Percentiles rank a stretch among this genome's conserved stretches.
phyloP scores from a whole-genome alignment of 2,113 vertebrate species.

The Atlantisia rogersi region DNA sequence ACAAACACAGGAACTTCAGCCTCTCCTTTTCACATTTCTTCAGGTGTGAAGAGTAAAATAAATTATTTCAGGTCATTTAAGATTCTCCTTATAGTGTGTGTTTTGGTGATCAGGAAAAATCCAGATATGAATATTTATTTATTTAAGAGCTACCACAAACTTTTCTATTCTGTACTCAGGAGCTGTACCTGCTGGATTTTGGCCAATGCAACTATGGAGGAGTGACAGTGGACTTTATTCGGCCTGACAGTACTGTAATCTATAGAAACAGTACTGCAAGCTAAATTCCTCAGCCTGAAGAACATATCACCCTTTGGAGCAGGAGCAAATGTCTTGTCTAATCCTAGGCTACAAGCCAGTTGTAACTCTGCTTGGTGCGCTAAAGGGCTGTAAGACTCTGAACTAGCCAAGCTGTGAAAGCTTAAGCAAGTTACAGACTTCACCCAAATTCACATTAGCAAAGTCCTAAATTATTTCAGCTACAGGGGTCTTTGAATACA shows the following conservation, averaged over 20 bases:
- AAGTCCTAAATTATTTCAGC: background rate
- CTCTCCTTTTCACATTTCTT: too few relatives aligned
- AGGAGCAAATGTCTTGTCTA: background rate
- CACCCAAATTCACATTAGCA: background rate
- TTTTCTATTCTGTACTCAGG: background rate
- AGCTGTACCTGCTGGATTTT: background rate
- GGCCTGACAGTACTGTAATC: background rate
- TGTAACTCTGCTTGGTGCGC: background rate
- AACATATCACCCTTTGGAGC: background rate
- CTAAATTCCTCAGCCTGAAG: background rate
- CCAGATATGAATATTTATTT: background rate
- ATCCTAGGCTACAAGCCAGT: background rate
- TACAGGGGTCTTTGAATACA: background rate
- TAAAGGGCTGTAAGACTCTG: background rate
- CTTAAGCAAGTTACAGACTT: slow-evolving; percentile 7
- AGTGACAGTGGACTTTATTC: background rate
- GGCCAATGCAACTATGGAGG: background rate
- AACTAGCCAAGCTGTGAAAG: background rate
- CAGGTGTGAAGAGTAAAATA: background rate
- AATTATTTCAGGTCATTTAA: background rate
- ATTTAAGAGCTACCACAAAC: background rate
- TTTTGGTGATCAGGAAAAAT: background rate
- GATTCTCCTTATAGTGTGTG: background rate
- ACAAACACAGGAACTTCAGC: too few relatives aligned
- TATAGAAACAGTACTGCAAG: background rate